Evolutionary conservation across 2,113 vertebrate species (phyloP).

Genomic region (Rhinolophus sinicus): DNA sequence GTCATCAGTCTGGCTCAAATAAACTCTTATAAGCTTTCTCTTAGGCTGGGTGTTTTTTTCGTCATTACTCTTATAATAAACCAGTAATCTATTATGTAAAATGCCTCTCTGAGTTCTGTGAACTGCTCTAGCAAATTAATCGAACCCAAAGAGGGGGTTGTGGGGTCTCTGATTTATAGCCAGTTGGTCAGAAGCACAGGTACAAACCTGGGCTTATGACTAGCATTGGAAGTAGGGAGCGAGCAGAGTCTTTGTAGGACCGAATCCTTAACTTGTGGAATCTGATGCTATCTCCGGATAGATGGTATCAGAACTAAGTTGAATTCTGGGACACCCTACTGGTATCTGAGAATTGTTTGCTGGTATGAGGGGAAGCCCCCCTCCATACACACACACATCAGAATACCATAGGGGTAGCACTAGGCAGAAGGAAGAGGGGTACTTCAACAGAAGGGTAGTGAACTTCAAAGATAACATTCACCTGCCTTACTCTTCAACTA

Average conservation of each 20-base stretch:
- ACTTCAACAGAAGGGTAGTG: not conserved
- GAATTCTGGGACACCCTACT: not conserved
- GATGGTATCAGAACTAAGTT: not conserved
- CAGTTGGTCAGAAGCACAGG: not conserved
- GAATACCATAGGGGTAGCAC: not conserved
- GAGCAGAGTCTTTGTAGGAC: not conserved
- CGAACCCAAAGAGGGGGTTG: not conserved
- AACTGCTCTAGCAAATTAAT: not conserved
- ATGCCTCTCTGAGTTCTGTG: not conserved
- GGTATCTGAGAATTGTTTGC: not conserved
- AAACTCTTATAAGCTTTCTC: too few relatives aligned
- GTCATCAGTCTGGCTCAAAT: too few relatives aligned
- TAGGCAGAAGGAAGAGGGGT: not conserved
- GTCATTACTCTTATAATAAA: not conserved
- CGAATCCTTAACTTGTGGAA: not conserved
- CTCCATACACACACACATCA: not conserved
- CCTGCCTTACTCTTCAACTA: not conserved
- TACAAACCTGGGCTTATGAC: not conserved
- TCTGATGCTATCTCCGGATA: not conserved
- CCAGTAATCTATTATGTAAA: not conserved
- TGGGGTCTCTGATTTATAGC: not conserved
- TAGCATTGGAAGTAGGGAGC: not conserved
- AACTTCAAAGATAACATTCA: not conserved
- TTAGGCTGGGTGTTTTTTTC: too few relatives aligned
- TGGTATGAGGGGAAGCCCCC: not conserved